Evolutionary conservation across 2,113 vertebrate genomes (phyloP), one percentile per base, ranked within the genome.

Genomic region (Python bivittatus): DNA sequence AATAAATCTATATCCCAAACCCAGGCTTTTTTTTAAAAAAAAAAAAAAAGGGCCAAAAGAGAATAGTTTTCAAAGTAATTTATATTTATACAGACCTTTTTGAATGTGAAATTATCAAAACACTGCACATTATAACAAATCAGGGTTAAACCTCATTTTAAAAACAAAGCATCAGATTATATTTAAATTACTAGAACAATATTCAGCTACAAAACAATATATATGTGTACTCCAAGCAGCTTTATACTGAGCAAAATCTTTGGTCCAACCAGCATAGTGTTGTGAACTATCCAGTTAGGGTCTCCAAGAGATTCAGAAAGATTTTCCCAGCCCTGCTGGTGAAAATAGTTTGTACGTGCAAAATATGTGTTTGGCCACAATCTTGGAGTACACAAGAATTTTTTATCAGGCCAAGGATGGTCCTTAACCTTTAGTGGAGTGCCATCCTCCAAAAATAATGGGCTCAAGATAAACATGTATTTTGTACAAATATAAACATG

Each of bases 1-100:
- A 97, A 98, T 97, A 92, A 98, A 88, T 84, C 96, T 94, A 96
- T 96, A 96, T 95, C 96, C 94, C 97, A 98, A 98, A 97, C 97
- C 96, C 94, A 94, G 95, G 96, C 94, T 97, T 97, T 94, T 84
- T 9, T 48, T 48, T 44, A 44, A 3, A 44, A 44, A 44, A 44
- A 7, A 79, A 79, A 22, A 88, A 68, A 96, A 97, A 96, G 96
- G 94, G 91, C 91, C 95, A 96, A 96, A 96, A 97, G 95, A 96
- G 89, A 96, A 97, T 97, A 97, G 97, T 97, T 97, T 98, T 97
- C 97, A 96, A 95, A 91, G 96, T 97, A 95, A 97, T 97, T 98
- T 97, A 94, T 97, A 97, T 97, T 97, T 97, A 96, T 97, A 97
- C 93, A 48, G 38, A 89, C 95, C 93, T 94, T 93, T 97, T 95